Evolutionary conservation across 2,797 vertebrate genomes (phyloP), one percentile per base, ranked within the genome.

Genomic region (Microchirus variegatus): DNA sequence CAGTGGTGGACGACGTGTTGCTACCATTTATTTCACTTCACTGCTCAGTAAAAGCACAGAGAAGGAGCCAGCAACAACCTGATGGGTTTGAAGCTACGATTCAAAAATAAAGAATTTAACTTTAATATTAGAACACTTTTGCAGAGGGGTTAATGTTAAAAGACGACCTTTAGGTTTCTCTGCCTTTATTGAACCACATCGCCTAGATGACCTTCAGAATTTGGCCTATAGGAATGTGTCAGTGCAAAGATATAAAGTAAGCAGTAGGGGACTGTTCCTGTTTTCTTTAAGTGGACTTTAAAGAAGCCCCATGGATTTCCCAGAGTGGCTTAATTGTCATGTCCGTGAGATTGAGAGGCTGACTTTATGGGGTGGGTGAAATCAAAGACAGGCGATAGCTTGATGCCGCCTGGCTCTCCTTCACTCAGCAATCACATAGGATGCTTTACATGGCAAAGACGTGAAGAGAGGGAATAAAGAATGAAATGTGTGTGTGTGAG

Each of bases 301-400:
- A 85, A 80, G 57, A 80, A 61, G 64, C 65, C 61, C 51, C 36
- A 62, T 77, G 77, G 77, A 74, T 88, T 88, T 85, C 48, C 42
- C 57, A 45, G 40, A 71, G 52, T 8, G 14, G 53, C 40, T 66
- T 86, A 81, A 87, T 87, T 83, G 70, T 75, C 70, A 77, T 57
- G 73, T 70, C 55, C 80, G 75, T 49, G 50, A 70, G 62, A 69
- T 56, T 49, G 63, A 61, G 51, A 73, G 57, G 68, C 70, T 73
- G 80, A n/a, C 71, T 83, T 89, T 73, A 84, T 81, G 78, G 70
- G 67, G 75, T 79, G 87, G 81, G 73, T 18, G 48, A 58, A 87
- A 84, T 86, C 77, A 83, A 81, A 86, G 76, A 64, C 69, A 83
- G 83, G 82, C 76, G 78, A 78, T 59, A 56, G 67, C 56, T 55